Conservation (phyloP, 30 jellyfish, hydroid and myxozoan genomes). For the Pelagia noctiluca region DNA sequence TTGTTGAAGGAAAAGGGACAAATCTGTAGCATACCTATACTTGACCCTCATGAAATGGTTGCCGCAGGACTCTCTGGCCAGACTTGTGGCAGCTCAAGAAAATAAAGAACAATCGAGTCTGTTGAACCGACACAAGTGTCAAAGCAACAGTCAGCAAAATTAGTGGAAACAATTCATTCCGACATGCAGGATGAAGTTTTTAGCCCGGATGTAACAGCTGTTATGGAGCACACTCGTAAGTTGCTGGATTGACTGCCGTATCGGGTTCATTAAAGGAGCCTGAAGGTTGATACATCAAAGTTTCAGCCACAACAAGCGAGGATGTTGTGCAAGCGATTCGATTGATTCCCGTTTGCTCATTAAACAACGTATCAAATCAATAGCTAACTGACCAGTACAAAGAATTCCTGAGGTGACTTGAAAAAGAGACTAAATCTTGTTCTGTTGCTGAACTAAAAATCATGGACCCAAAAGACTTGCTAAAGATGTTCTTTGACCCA, state of each 20-base stretch:
- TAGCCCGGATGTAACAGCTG: constrained; percentile 33
- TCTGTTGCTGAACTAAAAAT: constrained; percentile 29
- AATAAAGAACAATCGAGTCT: constrained; percentile 6
- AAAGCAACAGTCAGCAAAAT: constrained; percentile 13
- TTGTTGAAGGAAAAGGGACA: constrained; percentile 10
- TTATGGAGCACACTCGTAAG: constrained; percentile 19
- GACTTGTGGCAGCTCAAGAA: constrained; percentile 30
- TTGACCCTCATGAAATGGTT: neutral
- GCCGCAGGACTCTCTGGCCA: constrained; percentile 37
- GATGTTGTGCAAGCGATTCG: constrained; percentile 29
- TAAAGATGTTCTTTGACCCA: constrained; percentile 33
- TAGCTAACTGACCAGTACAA: constrained; percentile 3
- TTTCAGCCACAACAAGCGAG: constrained; percentile 32
- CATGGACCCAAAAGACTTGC: constrained; percentile 26
- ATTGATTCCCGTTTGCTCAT: constrained; percentile 40
- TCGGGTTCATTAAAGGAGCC: constrained; percentile 16
- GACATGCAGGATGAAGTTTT: constrained; percentile 51
- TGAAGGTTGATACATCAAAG: constrained; percentile 43
- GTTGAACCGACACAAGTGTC: constrained; percentile 27
- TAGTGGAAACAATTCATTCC: constrained; percentile 19
- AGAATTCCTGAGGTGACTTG: constrained; percentile 21
- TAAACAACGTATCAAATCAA: constrained; percentile 15
- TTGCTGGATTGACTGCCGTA: constrained; percentile 42
- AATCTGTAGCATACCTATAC: neutral
- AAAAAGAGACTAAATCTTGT: constrained; percentile 13